phyloP scores from a whole-genome alignment of 2,113 vertebrate genomes.

The Phylloscopus trochiloides region DNA sequence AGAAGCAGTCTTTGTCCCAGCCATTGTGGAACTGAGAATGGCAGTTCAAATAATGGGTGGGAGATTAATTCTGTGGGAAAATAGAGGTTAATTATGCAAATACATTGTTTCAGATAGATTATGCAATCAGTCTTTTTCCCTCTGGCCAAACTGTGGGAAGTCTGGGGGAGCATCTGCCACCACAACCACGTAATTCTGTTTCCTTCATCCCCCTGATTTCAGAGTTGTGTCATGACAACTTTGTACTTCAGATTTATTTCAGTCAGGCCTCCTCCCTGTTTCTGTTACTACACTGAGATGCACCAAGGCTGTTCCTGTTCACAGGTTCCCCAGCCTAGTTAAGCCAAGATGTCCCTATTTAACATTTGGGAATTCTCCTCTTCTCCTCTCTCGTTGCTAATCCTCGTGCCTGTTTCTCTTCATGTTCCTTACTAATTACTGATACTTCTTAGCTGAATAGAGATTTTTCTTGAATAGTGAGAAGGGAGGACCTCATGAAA shows the following conservation, averaged over 20 bases:
- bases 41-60: background rate
- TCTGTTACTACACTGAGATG: background rate
- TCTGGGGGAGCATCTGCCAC: background rate
- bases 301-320: background rate
- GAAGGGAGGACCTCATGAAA: background rate
- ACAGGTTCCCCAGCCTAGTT: background rate
- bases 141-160: background rate
- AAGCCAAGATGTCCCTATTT: background rate
- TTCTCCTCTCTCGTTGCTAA: background rate
- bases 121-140: background rate
- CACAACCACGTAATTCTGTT: background rate
- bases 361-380: background rate
- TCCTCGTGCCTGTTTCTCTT: background rate
- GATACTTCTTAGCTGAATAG: background rate
- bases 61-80: background rate
- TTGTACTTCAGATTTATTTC: background rate
- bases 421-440: background rate
- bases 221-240: background rate
- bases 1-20: background rate
- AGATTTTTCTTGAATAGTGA: background rate
- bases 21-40: background rate
- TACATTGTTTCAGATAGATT: background rate
- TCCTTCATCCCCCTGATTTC: background rate
- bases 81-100: slow-evolving; percentile 11
- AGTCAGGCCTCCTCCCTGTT: background rate